These are phyloP conservation scores for Nebria ingens DNA, from an alignment of 1,140 invertebrate species.

Conservation along the genomic window DNA sequence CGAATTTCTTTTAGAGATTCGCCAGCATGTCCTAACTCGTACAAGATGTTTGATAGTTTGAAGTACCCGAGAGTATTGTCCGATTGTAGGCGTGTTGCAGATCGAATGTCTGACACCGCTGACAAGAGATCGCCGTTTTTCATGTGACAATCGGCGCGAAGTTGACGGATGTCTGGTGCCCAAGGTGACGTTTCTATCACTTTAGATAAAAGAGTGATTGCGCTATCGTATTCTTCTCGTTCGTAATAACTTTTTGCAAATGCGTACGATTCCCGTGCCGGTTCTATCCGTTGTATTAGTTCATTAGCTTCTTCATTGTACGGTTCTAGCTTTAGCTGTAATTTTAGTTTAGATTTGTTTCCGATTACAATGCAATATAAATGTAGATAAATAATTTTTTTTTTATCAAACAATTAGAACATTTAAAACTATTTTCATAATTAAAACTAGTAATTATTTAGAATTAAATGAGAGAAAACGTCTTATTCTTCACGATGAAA, in stretches of 20 bases:
- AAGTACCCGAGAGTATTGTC: conserved; percentile 88
- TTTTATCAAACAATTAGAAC: too few relatives aligned
- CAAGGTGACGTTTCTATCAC: conserved; percentile 86
- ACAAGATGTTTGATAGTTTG: conserved; percentile 74
- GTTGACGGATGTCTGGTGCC: conserved; percentile 71
- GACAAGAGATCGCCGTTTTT: conserved; percentile 66
- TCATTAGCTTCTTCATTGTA: conserved; percentile 64
- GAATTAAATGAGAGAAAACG: too few relatives aligned
- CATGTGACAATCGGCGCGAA: conserved; percentile 77
- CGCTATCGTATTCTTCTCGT: conserved; percentile 55
- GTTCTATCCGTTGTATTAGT: conserved; percentile 51
- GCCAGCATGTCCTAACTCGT: conserved; percentile 82
- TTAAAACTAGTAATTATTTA: too few relatives aligned
- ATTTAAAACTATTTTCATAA: too few relatives aligned
- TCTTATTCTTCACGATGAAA: too few relatives aligned
- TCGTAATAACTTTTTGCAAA: conserved; percentile 55
- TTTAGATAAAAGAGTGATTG: conserved; percentile 57
- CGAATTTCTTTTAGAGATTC: conserved; percentile 87
- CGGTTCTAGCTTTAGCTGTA: conserved; percentile 62
- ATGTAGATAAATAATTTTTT: too few relatives aligned
- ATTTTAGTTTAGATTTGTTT: too few relatives aligned
- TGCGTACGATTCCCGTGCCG: conserved; percentile 53
- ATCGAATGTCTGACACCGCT: conserved; percentile 83
- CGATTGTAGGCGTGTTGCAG: conserved; percentile 77
- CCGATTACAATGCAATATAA: too few relatives aligned